Conservation (phyloP, 35 echinoderm and acorn worm genomes). For the Acanthaster planci region DNA sequence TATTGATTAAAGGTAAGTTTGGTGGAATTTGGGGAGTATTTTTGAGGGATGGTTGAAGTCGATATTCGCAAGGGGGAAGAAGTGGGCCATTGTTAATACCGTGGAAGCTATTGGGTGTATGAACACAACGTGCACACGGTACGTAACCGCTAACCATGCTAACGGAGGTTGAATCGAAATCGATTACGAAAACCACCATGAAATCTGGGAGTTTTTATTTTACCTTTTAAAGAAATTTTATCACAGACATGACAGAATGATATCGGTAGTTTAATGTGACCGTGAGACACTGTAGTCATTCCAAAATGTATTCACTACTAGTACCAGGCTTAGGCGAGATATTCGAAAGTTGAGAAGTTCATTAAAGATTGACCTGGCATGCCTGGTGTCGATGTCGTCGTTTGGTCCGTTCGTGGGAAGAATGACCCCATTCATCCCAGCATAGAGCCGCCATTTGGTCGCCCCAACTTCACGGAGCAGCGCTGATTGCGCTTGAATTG, state of each 20-base stretch:
- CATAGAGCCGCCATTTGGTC: not conserved
- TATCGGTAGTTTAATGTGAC: no score
- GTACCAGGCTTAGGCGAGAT: no score
- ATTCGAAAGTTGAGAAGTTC: constrained; percentile 29
- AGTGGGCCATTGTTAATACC: constrained; percentile 12
- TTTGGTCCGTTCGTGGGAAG: not conserved
- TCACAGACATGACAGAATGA: no score
- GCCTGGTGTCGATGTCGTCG: constrained; percentile 1
- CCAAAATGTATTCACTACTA: no score
- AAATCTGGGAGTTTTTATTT: no score
- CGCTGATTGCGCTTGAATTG: no score
- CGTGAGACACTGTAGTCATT: no score
- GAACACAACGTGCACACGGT: constrained; percentile 1
- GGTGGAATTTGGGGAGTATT: not conserved
- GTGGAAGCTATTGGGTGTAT: not conserved
- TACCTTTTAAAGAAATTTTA: no score
- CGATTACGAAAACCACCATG: not conserved
- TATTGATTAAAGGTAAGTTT: constrained; percentile 12
- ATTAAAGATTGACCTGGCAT: not conserved
- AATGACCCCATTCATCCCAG: not conserved
- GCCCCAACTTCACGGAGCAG: no score
- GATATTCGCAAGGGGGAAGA: not conserved
- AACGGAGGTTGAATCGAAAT: not conserved
- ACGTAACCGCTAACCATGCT: not conserved
- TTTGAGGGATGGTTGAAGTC: constrained; percentile 2